Base-by-base conservation (phyloP, 2,888 invertebrate genomes). In the Pogonocherus hispidulus region DNA sequence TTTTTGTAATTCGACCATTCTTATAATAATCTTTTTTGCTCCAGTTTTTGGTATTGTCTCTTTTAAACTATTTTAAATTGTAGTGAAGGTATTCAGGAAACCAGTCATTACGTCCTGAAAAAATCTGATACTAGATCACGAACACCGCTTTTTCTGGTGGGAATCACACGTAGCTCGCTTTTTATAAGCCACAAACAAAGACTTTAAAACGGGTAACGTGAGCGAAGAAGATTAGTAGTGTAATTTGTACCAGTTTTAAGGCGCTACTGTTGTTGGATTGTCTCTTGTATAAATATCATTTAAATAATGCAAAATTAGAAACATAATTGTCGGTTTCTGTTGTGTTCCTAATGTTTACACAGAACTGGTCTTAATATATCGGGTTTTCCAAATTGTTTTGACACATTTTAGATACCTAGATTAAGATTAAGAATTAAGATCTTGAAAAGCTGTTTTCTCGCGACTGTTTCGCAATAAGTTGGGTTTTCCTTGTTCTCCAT, bases 41-140 rank as follows among this genome's bases (percentile, higher is more conserved):
- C 62, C 47, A 62, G 49, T 49, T 62, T 62, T 51, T 62, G 62
- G 22, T 62, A 62, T 51, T 62, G 62, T 62, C 37, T 37, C 35
- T 18, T 47, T 62, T 62, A 62, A 62, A 62, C 62, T 51, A 51
- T 62, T 62, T 62, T 62, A 62, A 51, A 62, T 62, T 62, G 51
- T 37, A 37, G 18, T 59, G 47, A 59, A 18, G 47, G 46, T 32
- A 47, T 59, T 59, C 47, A 49, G 62, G 62, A 62, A 62, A 35
- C 51, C 32, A 37, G 16, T 35, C 22, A 51, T 62, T 62, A 62
- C 32, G 49, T 16, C 20, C 23, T n/a, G 37, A 62, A 62, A 57
- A 60, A 60, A 60, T 19, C 32, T 49, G 22, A 37, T 62, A 51
- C 22, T 62, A 62, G 51, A 51, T 51, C 62, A 62, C 62, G 62